Evolutionary conservation across 2,113 vertebrate genomes (phyloP).

Genomic region (Cygnus buccinator): DNA sequence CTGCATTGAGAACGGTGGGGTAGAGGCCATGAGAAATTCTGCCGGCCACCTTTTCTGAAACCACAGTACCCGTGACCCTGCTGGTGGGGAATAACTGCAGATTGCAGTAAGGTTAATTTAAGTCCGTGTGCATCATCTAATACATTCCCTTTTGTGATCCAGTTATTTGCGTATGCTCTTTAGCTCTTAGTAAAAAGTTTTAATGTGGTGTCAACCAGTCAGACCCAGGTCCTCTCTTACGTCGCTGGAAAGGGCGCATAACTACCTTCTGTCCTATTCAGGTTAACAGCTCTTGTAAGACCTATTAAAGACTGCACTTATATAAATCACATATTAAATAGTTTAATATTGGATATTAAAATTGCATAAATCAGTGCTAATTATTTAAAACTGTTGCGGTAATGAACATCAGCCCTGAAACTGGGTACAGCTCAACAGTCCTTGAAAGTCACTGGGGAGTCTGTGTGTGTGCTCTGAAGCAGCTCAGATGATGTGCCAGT

Average conservation of each 20-base stretch:
- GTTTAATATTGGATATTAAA: not conserved
- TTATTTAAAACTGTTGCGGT: not conserved
- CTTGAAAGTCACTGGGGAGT: not conserved
- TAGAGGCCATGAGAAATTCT: accelerated
- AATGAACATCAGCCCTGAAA: not conserved
- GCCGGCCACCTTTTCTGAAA: not conserved
- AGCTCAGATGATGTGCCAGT: not conserved
- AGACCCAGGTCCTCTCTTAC: not conserved
- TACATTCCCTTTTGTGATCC: not conserved
- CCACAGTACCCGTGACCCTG: accelerated
- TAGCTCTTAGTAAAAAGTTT: not conserved
- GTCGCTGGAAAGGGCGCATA: not conserved
- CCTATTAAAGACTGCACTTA: not conserved
- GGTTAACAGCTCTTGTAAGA: not conserved
- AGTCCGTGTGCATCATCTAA: accelerated
- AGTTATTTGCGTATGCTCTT: not conserved
- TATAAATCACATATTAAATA: not conserved
- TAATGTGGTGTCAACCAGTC: too few relatives aligned
- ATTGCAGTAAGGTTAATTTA: not conserved
- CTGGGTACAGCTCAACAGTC: not conserved
- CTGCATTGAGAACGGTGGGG: accelerated
- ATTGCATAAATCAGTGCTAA: not conserved
- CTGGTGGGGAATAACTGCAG: not conserved
- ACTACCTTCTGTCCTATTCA: not conserved
- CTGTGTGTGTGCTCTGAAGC: accelerated